These are phyloP conservation scores for Nasonovia ribisnigri DNA, from an alignment of 2,888 invertebrate genomes.

Conservation along the genomic window DNA sequence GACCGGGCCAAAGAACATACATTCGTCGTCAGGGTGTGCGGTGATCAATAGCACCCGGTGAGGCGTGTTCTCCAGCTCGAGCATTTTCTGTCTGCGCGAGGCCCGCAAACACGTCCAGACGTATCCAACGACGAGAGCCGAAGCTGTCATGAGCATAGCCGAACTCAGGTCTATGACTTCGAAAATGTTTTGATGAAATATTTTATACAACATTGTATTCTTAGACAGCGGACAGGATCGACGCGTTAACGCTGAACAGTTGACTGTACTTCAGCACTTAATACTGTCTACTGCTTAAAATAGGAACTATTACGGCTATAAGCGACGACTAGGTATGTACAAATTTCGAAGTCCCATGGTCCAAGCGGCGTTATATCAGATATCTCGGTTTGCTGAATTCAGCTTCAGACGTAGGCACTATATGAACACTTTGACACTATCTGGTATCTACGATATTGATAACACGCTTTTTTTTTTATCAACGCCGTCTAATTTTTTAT, in stretches of 20 bases:
- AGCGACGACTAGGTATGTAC: not conserved
- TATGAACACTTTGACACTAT: not conserved
- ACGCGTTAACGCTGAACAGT: not conserved
- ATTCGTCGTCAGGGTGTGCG: conserved; percentile 98
- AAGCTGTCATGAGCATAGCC: conserved; percentile 43
- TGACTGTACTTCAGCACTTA: not conserved
- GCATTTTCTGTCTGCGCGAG: not conserved
- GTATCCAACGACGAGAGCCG: conserved; percentile 45
- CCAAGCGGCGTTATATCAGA: too few relatives aligned
- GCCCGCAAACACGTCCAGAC: conserved; percentile 45
- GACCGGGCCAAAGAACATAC: conserved; percentile 98
- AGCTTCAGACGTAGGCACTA: not conserved
- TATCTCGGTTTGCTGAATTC: too few relatives aligned
- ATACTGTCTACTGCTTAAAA: not conserved
- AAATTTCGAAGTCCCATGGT: not conserved
- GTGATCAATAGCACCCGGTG: conserved; percentile 82
- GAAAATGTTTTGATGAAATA: conserved; percentile 20
- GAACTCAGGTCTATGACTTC: conserved; percentile 28
- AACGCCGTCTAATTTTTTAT: not conserved
- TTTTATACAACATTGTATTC: not conserved
- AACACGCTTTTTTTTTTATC: not conserved
- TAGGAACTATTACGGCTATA: not conserved
- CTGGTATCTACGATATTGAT: not conserved
- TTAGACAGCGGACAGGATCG: not conserved
- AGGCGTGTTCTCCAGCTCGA: not conserved